Base-by-base conservation (phyloP, 2,113 vertebrate species). In the Prunella fulvescens region DNA sequence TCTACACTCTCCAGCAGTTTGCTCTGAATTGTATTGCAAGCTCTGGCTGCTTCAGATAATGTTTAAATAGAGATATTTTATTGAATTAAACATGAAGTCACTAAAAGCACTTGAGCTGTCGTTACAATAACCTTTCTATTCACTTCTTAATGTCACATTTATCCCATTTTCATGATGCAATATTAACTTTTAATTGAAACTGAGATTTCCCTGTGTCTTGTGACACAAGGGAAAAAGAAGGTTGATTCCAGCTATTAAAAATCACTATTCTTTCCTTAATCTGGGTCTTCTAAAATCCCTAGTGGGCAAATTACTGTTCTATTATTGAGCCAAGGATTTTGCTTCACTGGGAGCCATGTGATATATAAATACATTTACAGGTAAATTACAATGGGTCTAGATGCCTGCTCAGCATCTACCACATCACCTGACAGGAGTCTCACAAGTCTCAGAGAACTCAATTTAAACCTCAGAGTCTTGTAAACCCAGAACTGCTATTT, bases 31-130 rank as follows among this genome's bases (percentile, higher is more conserved):
- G 26, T 67, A 9, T 7, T 67, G 44, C 31, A 92, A 95, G 64
- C 37, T 90, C 67, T 83, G 42, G 2, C 35, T 91, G 66, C 25
- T 70, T 92, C 64, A 88, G 64, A 81, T 39, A 60, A 35, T 44
- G 84, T 73, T 88, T 48, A 88, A 82, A 78, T 47, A 60, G 12
- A 37, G 54, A 22, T n/a, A 54, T 81, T 83, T 71, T 78, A 74
- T 57, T 83, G 67, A 90, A 94, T 88, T 88, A 92, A 94, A 74
- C 40, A 67, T 76, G 28, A 74, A 92, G 53, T 54, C 74, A 73
- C 45, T 88, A 86, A 90, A 7, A 83, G 70, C 77, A 87, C 61
- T 90, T 90, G 48, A 92, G 67, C 82, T 91, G 83, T 80, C 84
- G 85, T 70, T 85, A 92, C 25, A 83, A 64, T 74, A 90, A 64